Evolutionary conservation across 2,888 invertebrate genomes (phyloP).

Genomic region (Lycophotia porphyrea): DNA sequence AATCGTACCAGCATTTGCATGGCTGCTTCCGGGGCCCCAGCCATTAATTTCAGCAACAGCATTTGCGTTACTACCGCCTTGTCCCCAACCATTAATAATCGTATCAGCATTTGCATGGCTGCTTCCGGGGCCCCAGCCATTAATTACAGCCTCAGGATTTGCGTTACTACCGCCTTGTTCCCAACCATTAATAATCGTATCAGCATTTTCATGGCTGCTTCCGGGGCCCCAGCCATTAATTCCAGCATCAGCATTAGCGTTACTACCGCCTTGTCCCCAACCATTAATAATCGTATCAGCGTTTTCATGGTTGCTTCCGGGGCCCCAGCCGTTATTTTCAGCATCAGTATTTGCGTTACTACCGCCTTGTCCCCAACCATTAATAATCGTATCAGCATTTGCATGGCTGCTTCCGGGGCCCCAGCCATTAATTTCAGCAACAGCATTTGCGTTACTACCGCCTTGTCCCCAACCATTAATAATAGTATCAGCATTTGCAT

Average conservation of each 20-base stretch:
- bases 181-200: background rate
- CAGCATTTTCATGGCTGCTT: background rate
- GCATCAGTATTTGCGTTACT: background rate
- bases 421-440: background rate
- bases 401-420: background rate
- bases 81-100: accelerated
- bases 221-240: no score
- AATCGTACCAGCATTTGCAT: no score
- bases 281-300: background rate
- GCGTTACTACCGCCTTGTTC: no score
- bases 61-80: background rate
- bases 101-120: background rate
- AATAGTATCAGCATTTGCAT: background rate
- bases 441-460: background rate
- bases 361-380: background rate
- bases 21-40: background rate
- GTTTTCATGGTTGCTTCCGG: background rate
- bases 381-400: background rate
- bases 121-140: background rate
- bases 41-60: background rate
- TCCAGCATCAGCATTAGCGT: no score
- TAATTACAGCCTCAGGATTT: no score
- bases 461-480: background rate
- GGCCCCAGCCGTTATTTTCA: accelerated
- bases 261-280: background rate